A percentile compares a stretch with the other conserved stretches of the same genome.
phyloP scores from a whole-genome alignment of 92 coral and sea anemone species.

The Phenganax stokvisi region DNA sequence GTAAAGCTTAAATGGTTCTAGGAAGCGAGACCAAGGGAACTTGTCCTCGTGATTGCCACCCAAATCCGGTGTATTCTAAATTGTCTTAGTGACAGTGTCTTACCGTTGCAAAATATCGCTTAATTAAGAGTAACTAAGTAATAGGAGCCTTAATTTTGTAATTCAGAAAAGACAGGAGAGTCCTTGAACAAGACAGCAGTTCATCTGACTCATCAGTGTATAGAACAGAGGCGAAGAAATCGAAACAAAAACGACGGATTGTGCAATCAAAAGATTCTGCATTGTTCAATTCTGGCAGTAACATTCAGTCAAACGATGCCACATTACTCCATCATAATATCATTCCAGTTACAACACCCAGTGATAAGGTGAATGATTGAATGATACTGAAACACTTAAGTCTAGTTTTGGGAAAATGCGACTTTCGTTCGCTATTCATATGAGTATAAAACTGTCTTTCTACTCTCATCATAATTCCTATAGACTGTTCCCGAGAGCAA shows the following conservation, averaged over 20 bases:
- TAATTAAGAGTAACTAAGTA: neutral
- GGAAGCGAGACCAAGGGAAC: no score
- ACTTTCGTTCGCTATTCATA: neutral
- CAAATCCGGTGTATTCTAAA: no score
- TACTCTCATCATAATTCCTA: neutral
- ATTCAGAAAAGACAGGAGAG: conserved; percentile 29
- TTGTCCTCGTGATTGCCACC: no score
- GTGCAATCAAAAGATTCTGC: neutral
- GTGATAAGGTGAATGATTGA: neutral
- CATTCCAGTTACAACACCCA: neutral
- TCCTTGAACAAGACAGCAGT: conserved; percentile 7
- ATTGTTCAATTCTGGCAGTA: neutral
- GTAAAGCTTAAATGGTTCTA: no score
- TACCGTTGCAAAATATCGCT: no score
- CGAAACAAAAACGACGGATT: conserved; percentile 30
- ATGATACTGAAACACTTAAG: neutral
- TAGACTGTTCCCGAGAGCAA: neutral
- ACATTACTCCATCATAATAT: neutral
- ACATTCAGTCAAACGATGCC: neutral
- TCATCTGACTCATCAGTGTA: neutral
- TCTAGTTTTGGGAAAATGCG: neutral
- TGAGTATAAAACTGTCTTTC: neutral
- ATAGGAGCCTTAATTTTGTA: neutral
- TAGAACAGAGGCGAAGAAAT: conserved; percentile 9
- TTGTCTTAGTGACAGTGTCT: neutral